Evolutionary conservation across 2,797 vertebrate genomes (phyloP).

Genomic region (Spinus olivaceus): DNA sequence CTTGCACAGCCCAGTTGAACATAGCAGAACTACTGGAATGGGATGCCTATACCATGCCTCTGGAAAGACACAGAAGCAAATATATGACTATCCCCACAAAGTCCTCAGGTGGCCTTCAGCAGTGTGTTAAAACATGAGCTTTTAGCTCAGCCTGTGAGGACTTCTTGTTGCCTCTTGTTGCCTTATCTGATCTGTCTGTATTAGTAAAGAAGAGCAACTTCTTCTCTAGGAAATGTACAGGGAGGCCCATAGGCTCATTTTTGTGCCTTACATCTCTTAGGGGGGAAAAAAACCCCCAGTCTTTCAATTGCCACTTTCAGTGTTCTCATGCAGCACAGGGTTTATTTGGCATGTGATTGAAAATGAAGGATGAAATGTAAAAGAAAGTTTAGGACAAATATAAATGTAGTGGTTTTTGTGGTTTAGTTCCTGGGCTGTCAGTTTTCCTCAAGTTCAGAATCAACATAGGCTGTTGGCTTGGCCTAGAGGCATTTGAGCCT

Average conservation of each 20-base stretch:
- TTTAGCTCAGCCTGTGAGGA: background rate
- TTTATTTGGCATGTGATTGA: background rate
- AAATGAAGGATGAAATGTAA: background rate
- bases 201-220: background rate
- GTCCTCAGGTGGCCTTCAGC: background rate
- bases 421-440: background rate
- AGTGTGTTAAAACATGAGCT: background rate
- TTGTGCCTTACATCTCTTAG: background rate
- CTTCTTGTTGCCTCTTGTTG: background rate
- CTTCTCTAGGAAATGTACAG: background rate
- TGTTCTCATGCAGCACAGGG: background rate
- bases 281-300: rapidly evolving
- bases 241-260: background rate
- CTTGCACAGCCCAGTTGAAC: background rate
- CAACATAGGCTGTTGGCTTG: background rate
- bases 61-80: background rate
- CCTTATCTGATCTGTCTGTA: background rate
- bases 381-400: background rate
- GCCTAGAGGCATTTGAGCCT: background rate
- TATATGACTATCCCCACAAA: background rate
- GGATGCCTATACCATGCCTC: background rate
- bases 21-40: background rate
- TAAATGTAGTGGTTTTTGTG: background rate
- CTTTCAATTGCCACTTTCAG: background rate
- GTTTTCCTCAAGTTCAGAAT: background rate